Evolutionary conservation across 2,888 invertebrate genomes (phyloP).

Genomic region (Orthonychiurus folsomi): DNA sequence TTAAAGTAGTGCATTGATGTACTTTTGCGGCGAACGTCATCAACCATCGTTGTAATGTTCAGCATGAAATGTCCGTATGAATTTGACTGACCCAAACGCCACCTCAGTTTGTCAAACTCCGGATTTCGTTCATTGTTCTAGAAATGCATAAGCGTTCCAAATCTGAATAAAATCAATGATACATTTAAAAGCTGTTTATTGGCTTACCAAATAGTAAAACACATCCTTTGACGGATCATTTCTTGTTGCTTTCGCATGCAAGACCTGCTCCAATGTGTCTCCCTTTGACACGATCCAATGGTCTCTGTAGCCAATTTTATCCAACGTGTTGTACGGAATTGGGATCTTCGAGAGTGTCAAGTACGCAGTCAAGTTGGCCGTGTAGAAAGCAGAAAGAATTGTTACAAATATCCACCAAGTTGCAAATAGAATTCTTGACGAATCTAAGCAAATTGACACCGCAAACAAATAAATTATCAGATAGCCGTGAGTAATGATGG

Average conservation of each 20-base stretch:
- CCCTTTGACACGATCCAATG: constrained; percentile 63
- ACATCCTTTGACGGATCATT: constrained; percentile 13
- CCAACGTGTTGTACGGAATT: constrained; percentile 55
- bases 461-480: constrained; percentile 1
- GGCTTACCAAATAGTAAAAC: constrained; percentile 21
- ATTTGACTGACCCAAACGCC: constrained; percentile 18
- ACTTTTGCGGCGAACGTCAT: constrained; percentile 33
- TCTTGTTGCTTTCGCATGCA: constrained; percentile 44
- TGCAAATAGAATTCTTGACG: constrained; percentile 71
- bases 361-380: constrained; percentile 81
- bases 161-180: background rate
- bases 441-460: constrained; percentile 51
- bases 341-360: constrained; percentile 76
- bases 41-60: constrained; percentile 33
- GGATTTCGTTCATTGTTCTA: constrained; percentile 25
- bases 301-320: constrained; percentile 34
- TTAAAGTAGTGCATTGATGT: too few relatives aligned
- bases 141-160: background rate
- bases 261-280: constrained; percentile 58
- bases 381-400: constrained; percentile 78
- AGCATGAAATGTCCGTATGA: constrained; percentile 31
- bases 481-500: background rate
- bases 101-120: constrained; percentile 37
- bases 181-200: background rate
- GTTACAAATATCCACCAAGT: constrained; percentile 90